A percentile compares a stretch with the other conserved stretches of the same genome.
These are phyloP conservation scores for Oscheius sp. DNA, from an alignment of 1,140 invertebrate genomes.

Conservation along the genomic window DNA sequence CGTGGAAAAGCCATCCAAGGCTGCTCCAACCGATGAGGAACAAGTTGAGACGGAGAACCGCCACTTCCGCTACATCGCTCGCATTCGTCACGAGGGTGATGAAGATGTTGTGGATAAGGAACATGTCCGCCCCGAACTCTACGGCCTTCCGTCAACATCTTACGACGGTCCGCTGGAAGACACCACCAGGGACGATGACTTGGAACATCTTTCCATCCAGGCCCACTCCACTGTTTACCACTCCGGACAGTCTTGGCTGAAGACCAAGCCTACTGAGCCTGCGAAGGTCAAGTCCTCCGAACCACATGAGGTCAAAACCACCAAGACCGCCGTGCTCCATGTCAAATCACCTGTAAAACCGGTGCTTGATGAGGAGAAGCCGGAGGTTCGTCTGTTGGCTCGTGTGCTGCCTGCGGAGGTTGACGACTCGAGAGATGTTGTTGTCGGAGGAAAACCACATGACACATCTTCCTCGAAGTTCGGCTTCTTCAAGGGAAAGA, in stretches of 20 bases:
- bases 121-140: no score
- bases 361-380: background rate
- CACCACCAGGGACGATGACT: no score
- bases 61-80: no score
- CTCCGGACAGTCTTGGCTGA: background rate
- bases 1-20: no score
- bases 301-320: background rate
- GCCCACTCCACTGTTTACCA: constrained; percentile 13
- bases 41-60: no score
- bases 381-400: constrained; percentile 8
- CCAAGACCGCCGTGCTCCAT: background rate
- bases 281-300: no score
- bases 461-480: background rate
- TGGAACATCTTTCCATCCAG: constrained; percentile 5
- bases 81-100: no score
- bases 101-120: no score
- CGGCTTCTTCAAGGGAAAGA: constrained; percentile 17
- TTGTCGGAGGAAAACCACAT: background rate
- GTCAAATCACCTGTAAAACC: background rate
- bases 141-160: no score
- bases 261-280: background rate
- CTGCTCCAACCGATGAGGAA: no score
- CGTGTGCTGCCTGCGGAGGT: background rate
- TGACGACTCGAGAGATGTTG: background rate
- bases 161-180: no score